These are phyloP conservation scores for Araneus ventricosus DNA, from an alignment of 1,140 invertebrate genomes.

Conservation along the genomic window DNA sequence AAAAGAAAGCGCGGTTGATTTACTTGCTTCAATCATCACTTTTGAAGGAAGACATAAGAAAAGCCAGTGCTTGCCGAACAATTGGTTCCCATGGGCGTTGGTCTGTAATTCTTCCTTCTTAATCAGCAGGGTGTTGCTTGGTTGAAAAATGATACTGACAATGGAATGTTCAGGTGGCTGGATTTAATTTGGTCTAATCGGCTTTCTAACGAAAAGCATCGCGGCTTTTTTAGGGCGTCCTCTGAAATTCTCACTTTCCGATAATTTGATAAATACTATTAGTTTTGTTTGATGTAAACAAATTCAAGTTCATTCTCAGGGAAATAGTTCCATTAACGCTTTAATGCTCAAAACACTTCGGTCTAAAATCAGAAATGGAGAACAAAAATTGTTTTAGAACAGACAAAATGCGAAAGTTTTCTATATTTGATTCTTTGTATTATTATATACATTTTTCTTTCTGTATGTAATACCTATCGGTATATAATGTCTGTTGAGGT, in stretches of 20 bases:
- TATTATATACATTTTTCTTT: too few species aligned
- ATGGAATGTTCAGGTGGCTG: background rate
- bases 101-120: background rate
- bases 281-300: background rate
- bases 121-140: conserved; percentile 8
- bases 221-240: background rate
- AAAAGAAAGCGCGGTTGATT: background rate
- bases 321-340: too few species aligned
- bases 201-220: background rate
- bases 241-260: background rate
- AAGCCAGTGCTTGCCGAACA: background rate
- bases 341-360: too few species aligned
- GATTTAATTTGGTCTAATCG: conserved; percentile 13
- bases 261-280: background rate
- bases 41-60: conserved; percentile 17
- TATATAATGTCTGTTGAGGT: too few species aligned
- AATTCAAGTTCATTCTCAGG: too few species aligned
- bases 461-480: too few species aligned
- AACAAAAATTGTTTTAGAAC: too few species aligned
- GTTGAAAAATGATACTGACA: conserved; percentile 35
- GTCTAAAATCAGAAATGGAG: too few species aligned
- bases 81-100: conserved; percentile 41
- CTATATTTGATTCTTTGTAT: too few species aligned
- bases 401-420: too few species aligned
- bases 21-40: background rate